Conservation (phyloP, 2,888 invertebrate species). For the Drosophila mercatorum region DNA sequence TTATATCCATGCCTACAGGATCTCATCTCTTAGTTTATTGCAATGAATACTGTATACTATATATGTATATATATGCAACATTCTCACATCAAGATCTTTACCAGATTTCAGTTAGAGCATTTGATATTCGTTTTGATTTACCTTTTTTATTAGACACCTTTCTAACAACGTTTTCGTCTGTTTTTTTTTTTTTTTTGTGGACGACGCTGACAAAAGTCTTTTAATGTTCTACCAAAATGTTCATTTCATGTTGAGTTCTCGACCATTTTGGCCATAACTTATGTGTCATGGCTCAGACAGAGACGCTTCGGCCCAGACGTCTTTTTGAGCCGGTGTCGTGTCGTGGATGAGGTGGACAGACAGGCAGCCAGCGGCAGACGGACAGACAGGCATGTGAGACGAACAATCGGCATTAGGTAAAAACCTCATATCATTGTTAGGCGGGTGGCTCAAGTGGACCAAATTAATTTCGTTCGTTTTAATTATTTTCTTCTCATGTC, state of each 20-base stretch:
- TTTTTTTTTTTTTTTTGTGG: conserved; percentile 16
- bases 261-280: conserved; percentile 56
- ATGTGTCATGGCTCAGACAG: conserved; percentile 70
- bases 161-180: conserved; percentile 7
- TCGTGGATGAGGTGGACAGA: conserved; percentile 27
- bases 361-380: not conserved
- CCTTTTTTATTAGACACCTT: not conserved
- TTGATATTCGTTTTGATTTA: not conserved
- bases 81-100: too few relatives aligned
- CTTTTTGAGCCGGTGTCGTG: conserved; percentile 3
- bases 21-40: too few relatives aligned
- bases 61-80: too few relatives aligned
- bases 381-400: conserved; percentile 22
- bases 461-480: conserved; percentile 77
- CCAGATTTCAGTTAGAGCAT: conserved; percentile 18
- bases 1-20: not conserved
- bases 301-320: conserved; percentile 45
- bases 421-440: conserved; percentile 78
- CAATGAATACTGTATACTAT: too few relatives aligned
- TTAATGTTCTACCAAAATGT: conserved; percentile 57
- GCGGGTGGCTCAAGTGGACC: conserved; percentile 80
- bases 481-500: conserved; percentile 52
- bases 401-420: conserved; percentile 44
- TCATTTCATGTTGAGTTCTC: conserved; percentile 53
- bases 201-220: conserved; percentile 42